Percentiles rank a stretch among this genome's conserved stretches.
Evolutionary conservation across 2,888 invertebrate species (phyloP).

Genomic region (Hanleya hanleyi): DNA sequence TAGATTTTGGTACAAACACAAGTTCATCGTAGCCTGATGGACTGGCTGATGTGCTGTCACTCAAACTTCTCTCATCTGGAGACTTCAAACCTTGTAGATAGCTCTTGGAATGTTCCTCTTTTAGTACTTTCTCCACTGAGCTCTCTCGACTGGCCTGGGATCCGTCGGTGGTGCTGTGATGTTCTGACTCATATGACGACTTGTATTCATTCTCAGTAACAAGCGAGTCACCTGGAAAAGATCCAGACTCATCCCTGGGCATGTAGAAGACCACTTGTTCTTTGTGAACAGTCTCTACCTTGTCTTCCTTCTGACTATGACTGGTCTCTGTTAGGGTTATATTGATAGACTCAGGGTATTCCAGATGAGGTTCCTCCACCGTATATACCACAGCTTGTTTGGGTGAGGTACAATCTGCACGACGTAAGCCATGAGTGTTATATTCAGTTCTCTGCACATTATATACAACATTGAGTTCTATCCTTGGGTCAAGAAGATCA

Average conservation of each 20-base stretch:
- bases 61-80: too few species aligned
- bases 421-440: conserved; percentile 45
- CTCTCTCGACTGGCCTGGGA: conserved; percentile 35
- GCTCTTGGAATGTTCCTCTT: conserved; percentile 10
- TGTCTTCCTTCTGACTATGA: conserved; percentile 44
- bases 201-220: conserved; percentile 32
- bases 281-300: conserved; percentile 34
- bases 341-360: conserved; percentile 52
- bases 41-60: too few species aligned
- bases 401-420: not conserved
- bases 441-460: conserved; percentile 63
- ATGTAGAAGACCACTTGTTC: conserved; percentile 42
- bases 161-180: conserved; percentile 34
- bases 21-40: too few species aligned
- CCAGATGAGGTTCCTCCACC: not conserved
- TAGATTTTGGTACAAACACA: too few species aligned
- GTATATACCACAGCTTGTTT: not conserved
- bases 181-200: conserved; percentile 36
- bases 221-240: conserved; percentile 3
- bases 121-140: conserved; percentile 23
- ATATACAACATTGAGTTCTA: conserved; percentile 56
- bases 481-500: conserved; percentile 39
- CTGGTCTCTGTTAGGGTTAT: conserved; percentile 52
- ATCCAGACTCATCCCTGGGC: not conserved
- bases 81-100: not conserved